Conservation (phyloP, 2,888 invertebrate species). For the Mythimna impura region DNA sequence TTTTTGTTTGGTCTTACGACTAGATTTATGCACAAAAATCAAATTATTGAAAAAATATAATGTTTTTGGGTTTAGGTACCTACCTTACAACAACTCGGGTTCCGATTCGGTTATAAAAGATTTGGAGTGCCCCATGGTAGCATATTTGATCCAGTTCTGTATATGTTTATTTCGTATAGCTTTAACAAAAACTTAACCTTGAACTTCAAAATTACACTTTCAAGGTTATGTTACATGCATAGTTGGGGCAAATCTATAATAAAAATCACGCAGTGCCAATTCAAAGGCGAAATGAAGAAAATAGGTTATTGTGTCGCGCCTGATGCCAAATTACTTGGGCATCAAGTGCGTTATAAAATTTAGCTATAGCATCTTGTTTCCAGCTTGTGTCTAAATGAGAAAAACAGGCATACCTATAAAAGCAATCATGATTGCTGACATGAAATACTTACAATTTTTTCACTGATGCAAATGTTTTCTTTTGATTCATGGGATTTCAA, state of each 20-base stretch:
- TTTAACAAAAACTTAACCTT: conserved; percentile 13
- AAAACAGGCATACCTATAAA: too few species aligned
- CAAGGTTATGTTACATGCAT: conserved; percentile 21
- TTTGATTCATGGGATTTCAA: neutral
- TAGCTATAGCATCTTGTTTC: conserved; percentile 8
- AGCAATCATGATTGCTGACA: neutral
- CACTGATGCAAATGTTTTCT: neutral
- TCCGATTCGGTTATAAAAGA: neutral
- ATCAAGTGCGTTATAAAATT: conserved; percentile 27
- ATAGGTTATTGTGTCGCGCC: conserved; percentile 53
- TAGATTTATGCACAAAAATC: neutral
- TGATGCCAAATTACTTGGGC: conserved; percentile 38
- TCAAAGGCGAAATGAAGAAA: conserved; percentile 21
- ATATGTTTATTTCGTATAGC: neutral
- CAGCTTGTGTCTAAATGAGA: neutral
- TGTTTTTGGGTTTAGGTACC: neutral
- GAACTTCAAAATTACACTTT: conserved; percentile 14
- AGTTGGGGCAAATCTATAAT: conserved; percentile 1
- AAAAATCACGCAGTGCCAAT: conserved; percentile 24
- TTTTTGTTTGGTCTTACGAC: too few species aligned
- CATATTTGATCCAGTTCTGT: neutral
- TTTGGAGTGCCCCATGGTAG: conserved; percentile 18
- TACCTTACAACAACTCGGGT: neutral
- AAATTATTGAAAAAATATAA: neutral
- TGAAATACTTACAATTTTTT: too few species aligned